Percentiles rank a stretch among this genome's conserved stretches.
Conservation (phyloP, 2,797 vertebrate genomes). For the Pelobates cultripes region DNA sequence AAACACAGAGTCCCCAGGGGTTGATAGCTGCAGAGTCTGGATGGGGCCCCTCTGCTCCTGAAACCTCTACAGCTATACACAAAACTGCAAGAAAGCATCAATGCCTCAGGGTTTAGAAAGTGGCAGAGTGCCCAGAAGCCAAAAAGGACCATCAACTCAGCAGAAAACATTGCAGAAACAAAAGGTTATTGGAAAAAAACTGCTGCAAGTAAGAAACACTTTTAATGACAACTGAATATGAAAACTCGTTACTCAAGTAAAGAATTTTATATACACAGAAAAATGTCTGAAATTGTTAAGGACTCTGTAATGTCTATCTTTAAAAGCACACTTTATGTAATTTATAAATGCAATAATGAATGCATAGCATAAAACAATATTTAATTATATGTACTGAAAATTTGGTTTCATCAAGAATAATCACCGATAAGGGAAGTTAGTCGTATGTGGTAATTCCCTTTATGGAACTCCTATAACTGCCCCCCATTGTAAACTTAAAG, state of each 20-base stretch:
- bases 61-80: slow-evolving; percentile 19
- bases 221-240: slow-evolving; percentile 30
- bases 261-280: slow-evolving; percentile 20
- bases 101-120: slow-evolving; percentile 43
- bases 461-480: neutral
- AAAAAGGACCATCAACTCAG: slow-evolving; percentile 46
- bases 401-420: too few species aligned
- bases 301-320: too few species aligned
- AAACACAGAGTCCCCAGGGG: slow-evolving; percentile 33
- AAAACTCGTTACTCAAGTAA: slow-evolving; percentile 17
- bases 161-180: slow-evolving; percentile 45
- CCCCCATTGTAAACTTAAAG: neutral
- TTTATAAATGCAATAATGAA: too few species aligned
- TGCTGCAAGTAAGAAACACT: slow-evolving; percentile 14
- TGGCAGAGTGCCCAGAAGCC: slow-evolving; percentile 52
- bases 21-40: slow-evolving; percentile 27
- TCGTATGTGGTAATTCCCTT: neutral
- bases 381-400: too few species aligned
- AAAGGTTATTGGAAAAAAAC: slow-evolving; percentile 39
- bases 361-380: too few species aligned
- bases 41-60: slow-evolving; percentile 32
- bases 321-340: too few species aligned
- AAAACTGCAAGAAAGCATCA: slow-evolving; percentile 35
- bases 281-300: slow-evolving; percentile 30
- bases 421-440: neutral